Evolutionary conservation across 2,113 vertebrate species (phyloP).

Genomic region (Eulemur macaco): DNA sequence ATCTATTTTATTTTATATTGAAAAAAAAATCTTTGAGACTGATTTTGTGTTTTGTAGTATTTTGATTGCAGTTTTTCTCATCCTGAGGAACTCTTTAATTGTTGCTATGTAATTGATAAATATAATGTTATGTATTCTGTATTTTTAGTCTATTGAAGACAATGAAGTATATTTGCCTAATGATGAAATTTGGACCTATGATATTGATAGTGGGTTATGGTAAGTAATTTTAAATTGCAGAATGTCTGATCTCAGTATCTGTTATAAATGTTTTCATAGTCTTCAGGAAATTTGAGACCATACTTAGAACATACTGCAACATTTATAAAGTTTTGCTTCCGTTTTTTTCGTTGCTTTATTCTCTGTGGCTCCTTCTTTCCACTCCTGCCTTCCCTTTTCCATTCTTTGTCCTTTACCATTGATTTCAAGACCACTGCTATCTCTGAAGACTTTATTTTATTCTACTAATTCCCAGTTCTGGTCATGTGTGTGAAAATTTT

Average conservation of each 20-base stretch:
- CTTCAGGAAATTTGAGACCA: neutral
- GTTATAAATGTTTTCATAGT: conserved; percentile 10
- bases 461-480: conserved; percentile 2
- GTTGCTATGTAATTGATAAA: conserved; percentile 52
- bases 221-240: conserved; percentile 80
- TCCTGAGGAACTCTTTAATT: neutral
- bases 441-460: neutral
- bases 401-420: neutral
- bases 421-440: neutral
- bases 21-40: conserved; percentile 12
- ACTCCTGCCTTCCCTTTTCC: neutral
- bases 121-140: conserved; percentile 48
- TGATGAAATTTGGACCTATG: conserved; percentile 96
- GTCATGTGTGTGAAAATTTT: neutral
- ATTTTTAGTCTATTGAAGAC: conserved; percentile 91
- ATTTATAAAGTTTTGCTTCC: neutral
- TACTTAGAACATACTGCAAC: neutral
- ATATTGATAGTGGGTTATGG: conserved; percentile 92
- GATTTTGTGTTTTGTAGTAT: conserved; percentile 44
- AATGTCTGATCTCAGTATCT: neutral
- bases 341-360: neutral
- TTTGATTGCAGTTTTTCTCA: conserved; percentile 31
- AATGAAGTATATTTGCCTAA: conserved; percentile 95
- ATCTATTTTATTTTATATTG: conserved; percentile 21
- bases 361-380: neutral